A percentile compares a stretch with the other conserved stretches of the same genome.
phyloP scores from a whole-genome alignment of 2,888 invertebrate genomes.

The Eupeodes luniger region DNA sequence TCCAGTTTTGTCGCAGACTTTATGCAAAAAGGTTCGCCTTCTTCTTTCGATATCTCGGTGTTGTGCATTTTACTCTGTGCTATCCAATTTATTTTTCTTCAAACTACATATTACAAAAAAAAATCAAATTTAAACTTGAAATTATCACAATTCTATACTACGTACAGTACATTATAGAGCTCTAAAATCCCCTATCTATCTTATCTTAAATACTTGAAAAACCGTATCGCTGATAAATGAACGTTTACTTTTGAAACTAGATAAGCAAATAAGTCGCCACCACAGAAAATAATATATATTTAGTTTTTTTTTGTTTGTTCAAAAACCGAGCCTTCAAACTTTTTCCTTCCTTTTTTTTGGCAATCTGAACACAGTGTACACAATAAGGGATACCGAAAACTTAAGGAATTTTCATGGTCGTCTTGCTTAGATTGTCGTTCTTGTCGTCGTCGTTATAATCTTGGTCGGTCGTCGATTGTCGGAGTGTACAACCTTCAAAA shows the following conservation, averaged over 20 bases:
- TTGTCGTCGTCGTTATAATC: neutral
- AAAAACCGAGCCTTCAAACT: constrained; percentile 5
- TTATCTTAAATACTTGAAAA: constrained; percentile 70
- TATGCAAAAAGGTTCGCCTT: constrained; percentile 82
- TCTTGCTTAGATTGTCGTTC: constrained; percentile 22
- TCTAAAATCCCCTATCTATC: constrained; percentile 67
- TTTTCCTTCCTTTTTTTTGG: neutral
- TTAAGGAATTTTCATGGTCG: constrained; percentile 55
- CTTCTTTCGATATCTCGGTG: constrained; percentile 66
- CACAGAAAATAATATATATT: constrained; percentile 29
- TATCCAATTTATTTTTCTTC: constrained; percentile 61
- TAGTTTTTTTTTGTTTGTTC: constrained; percentile 4
- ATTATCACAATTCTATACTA: constrained; percentile 48
- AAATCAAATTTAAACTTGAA: constrained; percentile 58
- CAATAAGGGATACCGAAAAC: constrained; percentile 41
- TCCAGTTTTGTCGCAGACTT: constrained; percentile 83
- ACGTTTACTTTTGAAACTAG: constrained; percentile 67
- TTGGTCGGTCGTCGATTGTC: neutral
- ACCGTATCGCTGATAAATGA: constrained; percentile 69
- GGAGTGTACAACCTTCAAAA: constrained; percentile 41
- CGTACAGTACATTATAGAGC: neutral
- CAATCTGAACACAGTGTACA: constrained; percentile 38
- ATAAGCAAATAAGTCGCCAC: constrained; percentile 64
- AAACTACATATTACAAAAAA: constrained; percentile 33
- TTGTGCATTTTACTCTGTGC: constrained; percentile 68